A percentile compares a stretch with the other conserved stretches of the same genome.
These are phyloP conservation scores for Bradypodion pumilum DNA, from an alignment of 2,797 vertebrate genomes.

Conservation along the genomic window DNA sequence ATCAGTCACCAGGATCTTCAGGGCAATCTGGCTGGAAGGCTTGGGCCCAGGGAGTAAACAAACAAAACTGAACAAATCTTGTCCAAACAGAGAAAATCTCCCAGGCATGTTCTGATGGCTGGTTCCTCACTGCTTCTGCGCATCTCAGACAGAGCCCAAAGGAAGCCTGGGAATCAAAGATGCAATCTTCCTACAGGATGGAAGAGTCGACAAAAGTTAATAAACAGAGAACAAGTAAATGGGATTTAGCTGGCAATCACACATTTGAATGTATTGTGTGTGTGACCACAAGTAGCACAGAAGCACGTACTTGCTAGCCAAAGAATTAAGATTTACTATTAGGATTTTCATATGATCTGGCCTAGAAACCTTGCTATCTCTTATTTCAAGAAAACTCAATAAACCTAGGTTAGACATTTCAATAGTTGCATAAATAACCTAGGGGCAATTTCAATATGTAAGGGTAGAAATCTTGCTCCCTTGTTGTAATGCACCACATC, in stretches of 20 bases:
- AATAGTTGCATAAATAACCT: not conserved
- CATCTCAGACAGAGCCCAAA: not conserved
- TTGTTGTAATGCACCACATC: not conserved
- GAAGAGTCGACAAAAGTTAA: not conserved
- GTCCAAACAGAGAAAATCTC: not conserved
- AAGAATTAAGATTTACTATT: not conserved
- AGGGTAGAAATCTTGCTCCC: not conserved
- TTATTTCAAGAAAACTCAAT: not conserved
- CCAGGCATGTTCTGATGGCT: not conserved
- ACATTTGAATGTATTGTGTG: not conserved
- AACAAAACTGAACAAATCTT: slow-evolving; percentile 4
- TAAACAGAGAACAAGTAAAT: not conserved
- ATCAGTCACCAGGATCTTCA: not conserved
- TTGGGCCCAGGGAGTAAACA: not conserved
- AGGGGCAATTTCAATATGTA: too few relatives aligned
- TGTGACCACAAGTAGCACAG: not conserved
- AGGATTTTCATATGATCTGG: not conserved
- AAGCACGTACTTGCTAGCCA: not conserved
- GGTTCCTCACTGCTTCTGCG: fast-evolving
- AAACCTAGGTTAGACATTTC: not conserved
- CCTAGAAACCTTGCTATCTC: not conserved
- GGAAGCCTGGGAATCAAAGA: not conserved
- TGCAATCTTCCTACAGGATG: not conserved
- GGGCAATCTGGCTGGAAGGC: not conserved
- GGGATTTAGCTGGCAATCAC: too few relatives aligned